Percentiles rank a stretch among this genome's conserved stretches.
phyloP scores from a whole-genome alignment of 2,113 vertebrate genomes.

The Gnathonemus longibarbis region DNA sequence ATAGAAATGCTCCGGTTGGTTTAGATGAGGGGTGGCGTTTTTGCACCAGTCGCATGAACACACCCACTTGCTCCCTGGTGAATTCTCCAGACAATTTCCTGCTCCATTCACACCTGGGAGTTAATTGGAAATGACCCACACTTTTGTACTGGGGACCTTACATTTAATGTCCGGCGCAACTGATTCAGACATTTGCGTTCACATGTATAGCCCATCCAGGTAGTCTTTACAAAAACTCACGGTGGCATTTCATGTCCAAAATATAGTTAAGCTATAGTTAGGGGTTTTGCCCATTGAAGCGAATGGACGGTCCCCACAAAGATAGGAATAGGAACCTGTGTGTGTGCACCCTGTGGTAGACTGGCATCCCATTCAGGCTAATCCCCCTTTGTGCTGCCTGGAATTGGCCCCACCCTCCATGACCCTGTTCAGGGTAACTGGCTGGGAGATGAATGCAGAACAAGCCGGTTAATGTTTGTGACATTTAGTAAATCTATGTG shows the following conservation, averaged over 20 bases:
- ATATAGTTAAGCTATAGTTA: neutral
- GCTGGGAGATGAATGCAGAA: neutral
- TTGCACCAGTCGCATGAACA: neutral
- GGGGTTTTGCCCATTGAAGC: neutral
- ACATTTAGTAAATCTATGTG: neutral
- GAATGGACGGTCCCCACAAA: neutral
- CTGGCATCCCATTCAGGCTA: neutral
- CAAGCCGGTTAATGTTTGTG: neutral
- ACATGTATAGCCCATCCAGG: neutral
- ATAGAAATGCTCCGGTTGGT: neutral
- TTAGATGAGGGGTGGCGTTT: neutral
- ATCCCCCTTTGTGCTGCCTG: neutral
- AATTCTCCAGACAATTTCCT: neutral
- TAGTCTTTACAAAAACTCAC: neutral
- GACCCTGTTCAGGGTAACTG: neutral
- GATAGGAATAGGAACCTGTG: neutral
- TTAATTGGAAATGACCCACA: neutral
- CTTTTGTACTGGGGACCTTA: neutral
- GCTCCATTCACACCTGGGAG: neutral
- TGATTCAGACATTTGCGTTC: neutral
- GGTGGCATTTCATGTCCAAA: neutral
- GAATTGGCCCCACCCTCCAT: neutral
- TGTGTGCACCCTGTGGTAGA: neutral
- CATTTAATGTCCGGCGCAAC: neutral
- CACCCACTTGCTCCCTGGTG: neutral